Conservation (phyloP, 2,888 invertebrate species). For the Drosophila infuscata region DNA sequence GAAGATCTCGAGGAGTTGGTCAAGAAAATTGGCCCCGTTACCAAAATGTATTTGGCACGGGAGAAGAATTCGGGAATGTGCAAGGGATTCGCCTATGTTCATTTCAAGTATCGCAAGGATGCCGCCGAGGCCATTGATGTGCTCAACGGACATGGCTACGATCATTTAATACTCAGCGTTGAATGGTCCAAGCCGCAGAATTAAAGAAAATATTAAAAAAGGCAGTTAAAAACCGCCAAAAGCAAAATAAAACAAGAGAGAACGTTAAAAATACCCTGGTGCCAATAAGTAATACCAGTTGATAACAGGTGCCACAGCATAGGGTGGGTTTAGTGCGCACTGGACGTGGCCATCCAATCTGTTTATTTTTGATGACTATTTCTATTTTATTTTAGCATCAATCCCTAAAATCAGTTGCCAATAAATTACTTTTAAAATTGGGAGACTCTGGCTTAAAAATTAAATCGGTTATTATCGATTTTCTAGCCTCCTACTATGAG, state of each 20-base stretch:
- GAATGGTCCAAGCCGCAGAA: conserved; percentile 97
- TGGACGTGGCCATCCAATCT: neutral
- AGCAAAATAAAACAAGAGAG: neutral
- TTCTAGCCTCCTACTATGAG: neutral
- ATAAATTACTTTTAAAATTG: neutral
- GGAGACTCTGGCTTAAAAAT: too few relatives aligned
- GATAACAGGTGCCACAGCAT: neutral
- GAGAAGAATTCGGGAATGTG: conserved; percentile 94
- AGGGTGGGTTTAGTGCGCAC: neutral
- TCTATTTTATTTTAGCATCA: neutral
- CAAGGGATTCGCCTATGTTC: conserved; percentile 99
- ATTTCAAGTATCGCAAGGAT: conserved; percentile 95
- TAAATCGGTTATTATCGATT: neutral
- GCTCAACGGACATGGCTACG: conserved; percentile 97
- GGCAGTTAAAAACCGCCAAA: conserved; percentile 32
- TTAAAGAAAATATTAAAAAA: neutral
- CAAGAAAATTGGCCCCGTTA: conserved; percentile 95
- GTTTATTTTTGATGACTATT: neutral
- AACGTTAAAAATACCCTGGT: neutral
- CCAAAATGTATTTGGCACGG: conserved; percentile 97
- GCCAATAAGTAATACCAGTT: neutral
- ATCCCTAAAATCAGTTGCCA: neutral
- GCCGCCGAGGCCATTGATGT: conserved; percentile 95
- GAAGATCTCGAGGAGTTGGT: conserved; percentile 98
- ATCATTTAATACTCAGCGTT: conserved; percentile 98